phyloP scores from a whole-genome alignment of 2,113 vertebrate genomes.

The Oryzias melastigma region DNA sequence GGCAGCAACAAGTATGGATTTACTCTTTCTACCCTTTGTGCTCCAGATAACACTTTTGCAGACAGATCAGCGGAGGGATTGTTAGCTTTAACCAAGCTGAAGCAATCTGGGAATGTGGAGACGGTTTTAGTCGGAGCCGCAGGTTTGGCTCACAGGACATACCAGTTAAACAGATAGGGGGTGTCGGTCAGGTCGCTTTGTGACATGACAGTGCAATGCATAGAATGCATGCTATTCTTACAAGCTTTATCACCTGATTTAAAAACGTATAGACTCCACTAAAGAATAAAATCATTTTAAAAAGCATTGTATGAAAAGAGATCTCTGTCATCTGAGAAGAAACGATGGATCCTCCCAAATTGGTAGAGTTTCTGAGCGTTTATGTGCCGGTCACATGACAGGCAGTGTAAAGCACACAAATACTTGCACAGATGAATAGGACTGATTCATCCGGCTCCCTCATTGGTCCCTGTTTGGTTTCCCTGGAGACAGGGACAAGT shows the following conservation, averaged over 20 bases:
- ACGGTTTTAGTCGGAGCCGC: background rate
- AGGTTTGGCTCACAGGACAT: conserved; percentile 6
- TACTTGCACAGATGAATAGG: conserved; percentile 50
- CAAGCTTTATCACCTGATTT: conserved; percentile 50
- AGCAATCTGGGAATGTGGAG: too few species aligned
- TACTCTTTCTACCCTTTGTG: conserved; percentile 7
- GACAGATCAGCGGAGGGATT: conserved; percentile 5
- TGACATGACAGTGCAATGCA: conserved; percentile 56
- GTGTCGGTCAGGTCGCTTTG: conserved; percentile 44
- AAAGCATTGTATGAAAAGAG: too few species aligned
- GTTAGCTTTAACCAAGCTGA: background rate
- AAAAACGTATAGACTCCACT: conserved; percentile 27
- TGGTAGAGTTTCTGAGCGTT: conserved; percentile 21
- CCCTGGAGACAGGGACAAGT: conserved; percentile 61
- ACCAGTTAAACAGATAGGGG: conserved; percentile 16
- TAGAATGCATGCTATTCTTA: conserved; percentile 48
- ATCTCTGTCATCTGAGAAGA: too few species aligned
- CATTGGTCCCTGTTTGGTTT: conserved; percentile 52
- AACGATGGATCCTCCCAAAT: conserved; percentile 3
- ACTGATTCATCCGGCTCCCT: conserved; percentile 51
- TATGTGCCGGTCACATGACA: conserved; percentile 45
- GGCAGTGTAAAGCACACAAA: conserved; percentile 29
- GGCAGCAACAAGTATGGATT: background rate
- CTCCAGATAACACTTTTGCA: conserved; percentile 17
- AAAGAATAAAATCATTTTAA: background rate